Conservation (phyloP, 2,113 vertebrate species). For the Apteryx owenii region DNA sequence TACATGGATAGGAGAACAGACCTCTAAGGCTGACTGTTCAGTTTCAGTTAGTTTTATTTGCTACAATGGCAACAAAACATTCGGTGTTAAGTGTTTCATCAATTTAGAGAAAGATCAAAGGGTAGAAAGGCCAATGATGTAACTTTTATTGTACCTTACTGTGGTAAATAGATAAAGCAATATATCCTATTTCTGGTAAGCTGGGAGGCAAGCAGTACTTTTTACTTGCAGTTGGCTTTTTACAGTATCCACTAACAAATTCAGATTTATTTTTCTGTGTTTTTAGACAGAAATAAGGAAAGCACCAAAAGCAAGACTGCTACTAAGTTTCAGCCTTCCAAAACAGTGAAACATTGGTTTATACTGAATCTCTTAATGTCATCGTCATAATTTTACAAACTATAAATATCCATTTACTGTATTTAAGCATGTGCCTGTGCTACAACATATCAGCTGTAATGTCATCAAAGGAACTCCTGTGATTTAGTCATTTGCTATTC, state of each 20-base stretch:
- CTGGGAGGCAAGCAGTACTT: neutral
- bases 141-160: neutral
- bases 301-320: neutral
- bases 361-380: neutral
- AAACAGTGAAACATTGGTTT: neutral
- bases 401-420: neutral
- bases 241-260: neutral
- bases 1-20: neutral
- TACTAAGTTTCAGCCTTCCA: neutral
- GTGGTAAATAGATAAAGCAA: neutral
- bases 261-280: neutral
- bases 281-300: neutral
- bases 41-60: conserved; percentile 3
- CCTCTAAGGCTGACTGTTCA: neutral
- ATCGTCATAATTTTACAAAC: neutral
- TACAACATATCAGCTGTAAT: neutral
- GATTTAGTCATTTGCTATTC: conserved; percentile 14
- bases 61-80: neutral
- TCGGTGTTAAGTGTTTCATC: conserved; percentile 4
- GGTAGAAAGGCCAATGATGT: neutral
- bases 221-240: neutral
- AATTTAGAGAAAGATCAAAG: neutral
- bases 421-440: neutral
- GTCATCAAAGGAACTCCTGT: neutral
- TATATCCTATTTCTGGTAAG: neutral